Evolutionary conservation across 2,113 vertebrate genomes (phyloP).

Genomic region (Candoia aspera): DNA sequence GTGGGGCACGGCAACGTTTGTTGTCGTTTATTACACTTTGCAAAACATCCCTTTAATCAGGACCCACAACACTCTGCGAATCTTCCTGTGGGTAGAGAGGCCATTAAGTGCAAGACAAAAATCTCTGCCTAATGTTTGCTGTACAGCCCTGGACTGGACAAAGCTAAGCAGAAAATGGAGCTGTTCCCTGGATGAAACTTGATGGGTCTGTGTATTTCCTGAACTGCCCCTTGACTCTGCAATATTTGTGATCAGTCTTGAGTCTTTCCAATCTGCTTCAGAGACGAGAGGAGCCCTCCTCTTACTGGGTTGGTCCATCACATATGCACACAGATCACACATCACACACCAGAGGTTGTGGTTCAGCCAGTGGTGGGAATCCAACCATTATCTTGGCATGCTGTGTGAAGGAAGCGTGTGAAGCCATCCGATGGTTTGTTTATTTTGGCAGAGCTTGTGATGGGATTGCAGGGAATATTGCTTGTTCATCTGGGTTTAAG

Average conservation of each 20-base stretch:
- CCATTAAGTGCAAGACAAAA: not conserved
- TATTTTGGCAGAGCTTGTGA: not conserved
- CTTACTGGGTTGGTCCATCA: not conserved
- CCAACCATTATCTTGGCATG: not conserved
- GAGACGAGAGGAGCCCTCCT: not conserved
- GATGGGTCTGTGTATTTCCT: not conserved
- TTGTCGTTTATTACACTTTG: not conserved
- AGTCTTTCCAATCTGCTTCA: not conserved
- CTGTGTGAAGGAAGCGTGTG: not conserved
- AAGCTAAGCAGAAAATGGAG: no score
- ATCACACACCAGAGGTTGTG: not conserved
- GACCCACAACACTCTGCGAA: not conserved
- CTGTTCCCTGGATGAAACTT: not conserved
- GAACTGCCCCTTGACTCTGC: not conserved
- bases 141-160: not conserved
- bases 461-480: not conserved
- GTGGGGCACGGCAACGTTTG: no score
- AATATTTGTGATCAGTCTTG: not conserved
- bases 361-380: not conserved
- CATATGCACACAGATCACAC: no score
- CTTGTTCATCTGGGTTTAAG: not conserved
- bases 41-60: not conserved
- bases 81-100: not conserved
- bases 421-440: not conserved
- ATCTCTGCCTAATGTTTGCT: not conserved